A percentile compares a stretch with the other conserved stretches of the same genome.
phyloP scores from a whole-genome alignment of 30 jellyfish, hydroid and myxozoan species.

The Hydra vulgaris region DNA sequence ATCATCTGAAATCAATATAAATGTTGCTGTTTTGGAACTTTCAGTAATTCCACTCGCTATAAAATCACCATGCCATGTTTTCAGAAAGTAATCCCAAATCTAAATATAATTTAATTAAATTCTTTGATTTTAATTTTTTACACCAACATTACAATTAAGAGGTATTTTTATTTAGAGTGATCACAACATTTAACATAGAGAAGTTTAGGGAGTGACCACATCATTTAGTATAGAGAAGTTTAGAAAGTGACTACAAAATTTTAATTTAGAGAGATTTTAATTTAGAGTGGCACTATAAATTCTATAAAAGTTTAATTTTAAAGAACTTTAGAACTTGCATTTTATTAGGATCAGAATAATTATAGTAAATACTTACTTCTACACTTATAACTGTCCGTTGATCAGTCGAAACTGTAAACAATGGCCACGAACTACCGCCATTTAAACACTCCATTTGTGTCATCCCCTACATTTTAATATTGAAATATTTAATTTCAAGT shows the following conservation, averaged over 20 bases:
- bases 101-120: not conserved
- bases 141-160: too few relatives aligned
- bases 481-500: not conserved
- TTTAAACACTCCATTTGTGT: slow-evolving; percentile 45
- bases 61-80: slow-evolving; percentile 58
- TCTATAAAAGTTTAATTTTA: too few relatives aligned
- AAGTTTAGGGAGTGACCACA: too few relatives aligned
- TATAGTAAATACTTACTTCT: slow-evolving; percentile 27
- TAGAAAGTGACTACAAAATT: too few relatives aligned
- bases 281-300: too few relatives aligned
- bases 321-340: not conserved
- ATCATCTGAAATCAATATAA: not conserved
- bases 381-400: slow-evolving; percentile 51
- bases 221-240: too few relatives aligned
- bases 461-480: slow-evolving; percentile 58
- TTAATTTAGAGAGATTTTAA: not conserved
- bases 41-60: slow-evolving; percentile 11
- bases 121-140: too few relatives aligned
- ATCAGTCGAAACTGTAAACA: slow-evolving; percentile 48
- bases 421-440: slow-evolving; percentile 97
- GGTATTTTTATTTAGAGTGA: too few relatives aligned
- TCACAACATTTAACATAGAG: too few relatives aligned
- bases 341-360: not conserved
- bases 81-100: slow-evolving; percentile 29
- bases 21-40: slow-evolving; percentile 14